Evolutionary conservation across 2,888 invertebrate genomes (phyloP), one percentile per base, ranked within the genome.

Genomic region (Augiades crinisus): DNA sequence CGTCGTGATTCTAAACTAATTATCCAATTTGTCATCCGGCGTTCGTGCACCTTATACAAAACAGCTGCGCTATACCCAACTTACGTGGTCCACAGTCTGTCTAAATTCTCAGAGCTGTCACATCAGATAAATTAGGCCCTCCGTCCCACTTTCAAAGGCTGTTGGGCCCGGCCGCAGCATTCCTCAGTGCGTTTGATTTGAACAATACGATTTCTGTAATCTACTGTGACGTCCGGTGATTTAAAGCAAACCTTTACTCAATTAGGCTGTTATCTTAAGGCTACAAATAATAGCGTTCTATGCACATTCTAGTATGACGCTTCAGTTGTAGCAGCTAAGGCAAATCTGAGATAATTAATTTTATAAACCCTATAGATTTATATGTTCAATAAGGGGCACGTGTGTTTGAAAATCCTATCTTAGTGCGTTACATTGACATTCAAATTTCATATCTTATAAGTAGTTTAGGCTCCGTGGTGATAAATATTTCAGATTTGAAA

Each of bases 1-100:
- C 62, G 65, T 72, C 72, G 72, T 75, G 75, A 72, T 72, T 67
- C 67, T 59, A 62, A 67, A 68, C 65, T 78, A 79, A 80, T 80
- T 76, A 75, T 67, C 70, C 58, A 77, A 81, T 81, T 81, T 78
- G 78, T 81, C 81, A 78, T 72, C 70, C 67, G 64, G 62, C 55
- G 65, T 64, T 61, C 63, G 61, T 60, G 59, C 62, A 46, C 52
- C 44, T 49, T 52, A 57, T 60, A 66, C 60, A 64, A 61, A 63
- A 58, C 61, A 55, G 60, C 68, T 69, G 66, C 67, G 64, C 65
- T 45, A 34, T 64, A n/a, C n/a, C 50, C 47, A 57, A 53, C 59
- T 57, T 56, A 71, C 61, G 58, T 61, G 59, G 46, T 53, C 63
- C 54, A 62, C 36, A 57, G 55, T 57, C 60, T 56, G 56, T 58